A percentile compares a stretch with the other conserved stretches of the same genome.
Evolutionary conservation across 2,888 invertebrate genomes (phyloP).

Genomic region (Latrodectus hesperus): DNA sequence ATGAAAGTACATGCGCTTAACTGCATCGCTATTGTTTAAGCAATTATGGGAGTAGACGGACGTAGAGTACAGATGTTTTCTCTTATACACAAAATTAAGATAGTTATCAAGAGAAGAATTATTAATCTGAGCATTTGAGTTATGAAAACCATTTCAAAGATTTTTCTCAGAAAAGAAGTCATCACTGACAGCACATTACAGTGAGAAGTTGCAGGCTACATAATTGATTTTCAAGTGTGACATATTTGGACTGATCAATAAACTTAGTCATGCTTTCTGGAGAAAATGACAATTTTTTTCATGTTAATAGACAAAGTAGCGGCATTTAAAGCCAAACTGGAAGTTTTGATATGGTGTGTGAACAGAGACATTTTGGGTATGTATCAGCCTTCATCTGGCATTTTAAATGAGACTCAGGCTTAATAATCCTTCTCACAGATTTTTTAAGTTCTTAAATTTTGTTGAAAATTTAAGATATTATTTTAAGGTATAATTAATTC

Average conservation of each 20-base stretch:
- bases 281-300: not conserved
- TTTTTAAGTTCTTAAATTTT: too few relatives aligned
- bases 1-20: not conserved
- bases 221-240: not conserved
- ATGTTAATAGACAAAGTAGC: not conserved
- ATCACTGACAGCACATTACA: not conserved
- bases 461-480: too few relatives aligned
- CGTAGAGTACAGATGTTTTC: not conserved
- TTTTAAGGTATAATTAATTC: too few relatives aligned
- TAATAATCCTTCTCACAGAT: slow-evolving; percentile 24
- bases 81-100: not conserved
- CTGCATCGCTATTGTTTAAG: not conserved
- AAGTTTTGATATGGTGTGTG: not conserved
- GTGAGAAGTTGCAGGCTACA: not conserved
- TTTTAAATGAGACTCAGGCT: slow-evolving; percentile 46
- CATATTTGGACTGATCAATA: not conserved
- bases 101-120: not conserved
- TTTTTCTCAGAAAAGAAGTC: not conserved
- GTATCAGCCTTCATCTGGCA: slow-evolving; percentile 31
- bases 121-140: not conserved
- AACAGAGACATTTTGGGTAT: slow-evolving; percentile 4
- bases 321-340: not conserved
- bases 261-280: not conserved
- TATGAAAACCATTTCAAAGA: not conserved
- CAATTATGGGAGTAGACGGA: not conserved